Base-by-base conservation (phyloP, 1,140 invertebrate genomes). In the Ceratina calcarata region DNA sequence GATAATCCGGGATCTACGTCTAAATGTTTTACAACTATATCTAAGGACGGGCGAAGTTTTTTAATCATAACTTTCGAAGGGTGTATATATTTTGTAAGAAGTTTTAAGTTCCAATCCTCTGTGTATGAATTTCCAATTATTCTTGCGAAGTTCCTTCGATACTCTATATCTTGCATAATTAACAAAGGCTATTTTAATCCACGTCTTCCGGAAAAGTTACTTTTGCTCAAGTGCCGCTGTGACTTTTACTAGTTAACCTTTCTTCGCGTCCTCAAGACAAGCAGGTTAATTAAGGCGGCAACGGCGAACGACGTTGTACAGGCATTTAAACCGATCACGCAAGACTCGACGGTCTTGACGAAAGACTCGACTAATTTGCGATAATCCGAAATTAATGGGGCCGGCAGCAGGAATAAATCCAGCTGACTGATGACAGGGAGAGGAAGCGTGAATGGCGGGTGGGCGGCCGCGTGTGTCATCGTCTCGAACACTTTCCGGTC, bases 381-480 rank as follows among this genome's bases (percentile, higher is more conserved):
- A 75, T 90, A 88, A 91, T 90, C 83, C 84, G 73, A 87, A 86
- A 88, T 90, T 90, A 89, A 91, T 90, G 76, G 80, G 68, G 83
- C 66, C 79, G 80, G 27, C 20, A 75, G 61, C 78, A 65, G 71
- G 72, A 82, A 87, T 80, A 86, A 88, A 83, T 65, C 80, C 78
- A 6, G 37, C 67, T 84, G 85, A 89, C 82, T 80, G 89, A 90
- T 88, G 87, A 89, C 88, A 87, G 64, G 32, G n/a, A 32, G 62
- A 86, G 70, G 18, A 45, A 24, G 37, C 32, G 71, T 10, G 80
- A 61, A 79, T 74, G 24, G 57, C 81, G 64, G 27, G 58, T 76
- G 64, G 22, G 37, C 32, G n/a, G 32, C n/a, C 70, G 78, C 71
- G 82, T 45, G 82, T 75, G 76, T 78, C 76, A 78, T 70, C 67